phyloP scores from a whole-genome alignment of 2,888 invertebrate species.

The Apodemia duryi region DNA sequence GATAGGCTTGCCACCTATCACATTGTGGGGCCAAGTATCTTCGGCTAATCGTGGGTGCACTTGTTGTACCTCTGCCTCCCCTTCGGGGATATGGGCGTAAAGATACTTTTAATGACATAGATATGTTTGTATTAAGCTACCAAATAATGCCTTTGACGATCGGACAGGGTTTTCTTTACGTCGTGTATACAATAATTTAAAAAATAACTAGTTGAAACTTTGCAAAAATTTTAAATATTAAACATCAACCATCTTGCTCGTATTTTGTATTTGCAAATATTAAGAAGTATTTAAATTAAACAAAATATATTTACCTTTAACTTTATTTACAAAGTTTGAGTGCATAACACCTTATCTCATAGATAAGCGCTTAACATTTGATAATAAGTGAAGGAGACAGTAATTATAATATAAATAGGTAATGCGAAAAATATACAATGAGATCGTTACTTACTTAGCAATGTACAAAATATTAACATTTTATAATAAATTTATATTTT shows the following conservation, averaged over 20 bases:
- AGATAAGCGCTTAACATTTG: conserved; percentile 4
- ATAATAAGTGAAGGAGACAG: conserved; percentile 7
- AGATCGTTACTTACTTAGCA: neutral
- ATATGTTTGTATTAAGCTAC: neutral
- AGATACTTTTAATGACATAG: too few species aligned
- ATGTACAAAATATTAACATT: neutral
- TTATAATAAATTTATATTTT: too few species aligned
- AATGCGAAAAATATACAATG: conserved; percentile 3
- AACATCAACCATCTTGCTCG: neutral
- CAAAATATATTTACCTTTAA: conserved; percentile 7
- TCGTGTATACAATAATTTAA: too few species aligned
- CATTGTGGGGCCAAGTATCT: too few species aligned
- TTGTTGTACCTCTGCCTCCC: too few species aligned
- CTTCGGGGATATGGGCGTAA: too few species aligned
- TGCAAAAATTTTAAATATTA: neutral
- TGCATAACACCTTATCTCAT: neutral
- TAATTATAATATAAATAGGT: conserved; percentile 6
- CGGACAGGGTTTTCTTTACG: too few species aligned
- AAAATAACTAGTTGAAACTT: neutral
- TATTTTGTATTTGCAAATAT: neutral
- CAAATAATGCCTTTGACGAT: neutral
- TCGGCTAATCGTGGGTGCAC: too few species aligned
- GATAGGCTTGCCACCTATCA: too few species aligned
- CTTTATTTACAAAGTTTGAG: conserved; percentile 8
- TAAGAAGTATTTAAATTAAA: neutral